These are phyloP conservation scores for Mythimna ferrago DNA, from an alignment of 2,888 invertebrate species.

Conservation along the genomic window DNA sequence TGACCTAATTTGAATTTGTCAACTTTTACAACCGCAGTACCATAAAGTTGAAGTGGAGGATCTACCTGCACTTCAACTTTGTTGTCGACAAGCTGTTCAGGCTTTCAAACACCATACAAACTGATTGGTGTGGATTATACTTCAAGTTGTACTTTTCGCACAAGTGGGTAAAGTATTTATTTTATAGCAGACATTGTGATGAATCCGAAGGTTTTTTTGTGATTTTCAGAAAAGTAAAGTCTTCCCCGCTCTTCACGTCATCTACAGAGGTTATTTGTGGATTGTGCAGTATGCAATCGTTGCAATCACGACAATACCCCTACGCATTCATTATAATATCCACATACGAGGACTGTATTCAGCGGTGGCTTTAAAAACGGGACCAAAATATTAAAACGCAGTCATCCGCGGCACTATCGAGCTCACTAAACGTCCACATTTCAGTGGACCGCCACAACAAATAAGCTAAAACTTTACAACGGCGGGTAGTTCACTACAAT, in stretches of 20 bases:
- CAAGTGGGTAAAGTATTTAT: too few species aligned
- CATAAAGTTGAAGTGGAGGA: too few species aligned
- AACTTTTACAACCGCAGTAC: too few species aligned
- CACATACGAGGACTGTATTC: background rate
- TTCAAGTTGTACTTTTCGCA: too few species aligned
- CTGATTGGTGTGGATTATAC: too few species aligned
- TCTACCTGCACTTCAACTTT: too few species aligned
- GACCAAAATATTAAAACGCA: constrained; percentile 44
- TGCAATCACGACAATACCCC: background rate
- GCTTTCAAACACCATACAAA: too few species aligned
- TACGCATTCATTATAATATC: constrained; percentile 10
- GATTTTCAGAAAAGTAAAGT: background rate
- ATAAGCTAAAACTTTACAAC: constrained; percentile 56
- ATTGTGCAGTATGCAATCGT: background rate
- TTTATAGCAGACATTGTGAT: background rate
- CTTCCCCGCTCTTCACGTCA: too few species aligned
- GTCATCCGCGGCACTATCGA: constrained; percentile 45
- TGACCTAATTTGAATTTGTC: too few species aligned
- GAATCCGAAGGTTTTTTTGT: background rate
- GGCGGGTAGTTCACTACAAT: constrained; percentile 55
- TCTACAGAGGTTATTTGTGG: background rate
- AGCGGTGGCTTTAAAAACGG: constrained; percentile 10
- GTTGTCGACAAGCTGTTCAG: too few species aligned
- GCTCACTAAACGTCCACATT: constrained; percentile 51
- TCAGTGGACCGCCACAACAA: constrained; percentile 48